Evolutionary conservation across 2,888 invertebrate species (phyloP).

Genomic region (Esperia sulphurella): DNA sequence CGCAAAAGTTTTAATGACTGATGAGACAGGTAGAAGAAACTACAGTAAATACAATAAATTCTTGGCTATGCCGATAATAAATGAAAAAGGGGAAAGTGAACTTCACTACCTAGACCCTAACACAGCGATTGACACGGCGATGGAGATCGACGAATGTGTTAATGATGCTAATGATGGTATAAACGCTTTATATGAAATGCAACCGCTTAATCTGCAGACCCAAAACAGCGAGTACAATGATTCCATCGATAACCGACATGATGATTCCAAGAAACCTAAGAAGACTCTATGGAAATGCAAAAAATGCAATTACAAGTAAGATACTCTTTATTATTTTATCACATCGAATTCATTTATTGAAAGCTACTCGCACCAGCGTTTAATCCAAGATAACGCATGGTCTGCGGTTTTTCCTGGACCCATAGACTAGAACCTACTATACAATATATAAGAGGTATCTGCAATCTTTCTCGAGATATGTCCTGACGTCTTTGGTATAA

Average conservation of each 20-base stretch:
- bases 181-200: conserved; percentile 73
- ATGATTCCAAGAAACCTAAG: conserved; percentile 77
- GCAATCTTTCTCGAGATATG: no score
- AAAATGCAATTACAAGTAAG: conserved; percentile 92
- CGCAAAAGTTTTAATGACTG: conserved; percentile 92
- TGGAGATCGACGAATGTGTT: conserved; percentile 70
- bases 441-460: no score
- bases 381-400: no score
- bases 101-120: conserved; percentile 66
- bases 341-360: no score
- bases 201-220: conserved; percentile 81
- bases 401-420: no score
- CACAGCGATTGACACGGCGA: conserved; percentile 55
- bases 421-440: no score
- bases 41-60: conserved; percentile 96
- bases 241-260: conserved; percentile 35
- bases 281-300: conserved; percentile 93
- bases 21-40: conserved; percentile 93
- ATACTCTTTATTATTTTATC: conserved; percentile 5
- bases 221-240: conserved; percentile 49
- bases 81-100: conserved; percentile 76
- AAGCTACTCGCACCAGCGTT: no score
- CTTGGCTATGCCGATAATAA: conserved; percentile 82
- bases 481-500: no score
- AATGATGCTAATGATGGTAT: conserved; percentile 64